These are phyloP conservation scores for Hemicrepidius hirtus DNA, from an alignment of 2,888 invertebrate species.

Conservation along the genomic window DNA sequence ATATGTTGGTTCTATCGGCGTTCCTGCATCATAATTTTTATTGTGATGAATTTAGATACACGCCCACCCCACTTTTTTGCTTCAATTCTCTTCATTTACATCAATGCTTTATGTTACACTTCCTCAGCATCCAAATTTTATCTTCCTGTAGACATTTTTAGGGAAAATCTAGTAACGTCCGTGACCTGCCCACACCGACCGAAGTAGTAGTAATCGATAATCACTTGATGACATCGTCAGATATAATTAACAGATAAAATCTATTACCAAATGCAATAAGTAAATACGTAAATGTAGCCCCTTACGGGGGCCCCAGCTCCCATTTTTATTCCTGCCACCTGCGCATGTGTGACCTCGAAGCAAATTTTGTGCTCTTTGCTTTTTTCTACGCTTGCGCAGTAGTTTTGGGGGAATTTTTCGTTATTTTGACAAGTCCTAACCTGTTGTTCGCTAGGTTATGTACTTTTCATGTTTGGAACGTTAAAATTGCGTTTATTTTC, in stretches of 20 bases:
- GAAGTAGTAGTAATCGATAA: background rate
- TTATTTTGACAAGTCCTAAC: too few relatives aligned
- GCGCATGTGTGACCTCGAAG: conserved; percentile 69
- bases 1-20: background rate
- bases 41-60: background rate
- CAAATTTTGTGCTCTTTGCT: conserved; percentile 19
- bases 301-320: conserved; percentile 67
- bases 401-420: too few relatives aligned
- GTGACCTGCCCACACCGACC: background rate
- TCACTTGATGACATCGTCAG: conserved; percentile 3
- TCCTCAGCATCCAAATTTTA: too few relatives aligned
- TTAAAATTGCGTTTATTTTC: background rate
- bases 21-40: background rate
- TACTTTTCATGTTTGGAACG: background rate
- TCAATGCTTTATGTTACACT: too few relatives aligned
- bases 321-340: background rate
- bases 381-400: background rate
- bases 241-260: background rate
- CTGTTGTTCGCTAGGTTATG: background rate
- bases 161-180: background rate
- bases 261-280: background rate
- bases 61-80: conserved; percentile 1
- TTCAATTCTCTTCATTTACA: too few relatives aligned
- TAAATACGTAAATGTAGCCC: conserved; percentile 58
- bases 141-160: too few relatives aligned